Evolutionary conservation across 2,797 vertebrate species (phyloP).

Genomic region (Fratercula arctica): DNA sequence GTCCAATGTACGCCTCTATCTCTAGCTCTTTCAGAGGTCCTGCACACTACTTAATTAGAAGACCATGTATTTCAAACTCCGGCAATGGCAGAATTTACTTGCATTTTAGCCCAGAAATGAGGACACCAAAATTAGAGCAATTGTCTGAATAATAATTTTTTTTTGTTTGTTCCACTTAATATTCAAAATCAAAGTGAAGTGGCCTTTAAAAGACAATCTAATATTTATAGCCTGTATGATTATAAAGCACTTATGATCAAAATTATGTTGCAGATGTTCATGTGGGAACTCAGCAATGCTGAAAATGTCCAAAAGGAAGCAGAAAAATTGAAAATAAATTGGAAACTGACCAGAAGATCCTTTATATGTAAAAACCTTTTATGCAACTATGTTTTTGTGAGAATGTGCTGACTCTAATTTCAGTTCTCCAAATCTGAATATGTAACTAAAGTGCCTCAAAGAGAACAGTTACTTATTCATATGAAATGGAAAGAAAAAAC

Average conservation of each 20-base stretch:
- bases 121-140: conserved; percentile 58
- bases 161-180: conserved; percentile 60
- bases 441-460: conserved; percentile 29
- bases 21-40: neutral
- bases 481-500: neutral
- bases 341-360: conserved; percentile 57
- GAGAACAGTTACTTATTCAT: conserved; percentile 52
- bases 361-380: conserved; percentile 57
- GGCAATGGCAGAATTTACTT: conserved; percentile 11
- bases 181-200: conserved; percentile 56
- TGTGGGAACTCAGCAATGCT: conserved; percentile 49
- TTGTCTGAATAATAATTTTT: conserved; percentile 33
- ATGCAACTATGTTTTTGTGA: conserved; percentile 17
- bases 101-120: conserved; percentile 57
- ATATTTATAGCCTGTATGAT: conserved; percentile 50
- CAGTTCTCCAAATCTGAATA: conserved; percentile 49
- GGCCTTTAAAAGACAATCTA: conserved; percentile 54
- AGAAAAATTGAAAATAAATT: conserved; percentile 60
- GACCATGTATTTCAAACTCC: neutral
- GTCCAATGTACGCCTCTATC: neutral
- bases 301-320: conserved; percentile 42
- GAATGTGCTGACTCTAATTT: conserved; percentile 58
- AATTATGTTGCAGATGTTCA: conserved; percentile 55
- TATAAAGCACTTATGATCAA: conserved; percentile 53
- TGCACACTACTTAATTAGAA: neutral